phyloP scores from a whole-genome alignment of 2,113 vertebrate species.

The Odobenus rosmarus region DNA sequence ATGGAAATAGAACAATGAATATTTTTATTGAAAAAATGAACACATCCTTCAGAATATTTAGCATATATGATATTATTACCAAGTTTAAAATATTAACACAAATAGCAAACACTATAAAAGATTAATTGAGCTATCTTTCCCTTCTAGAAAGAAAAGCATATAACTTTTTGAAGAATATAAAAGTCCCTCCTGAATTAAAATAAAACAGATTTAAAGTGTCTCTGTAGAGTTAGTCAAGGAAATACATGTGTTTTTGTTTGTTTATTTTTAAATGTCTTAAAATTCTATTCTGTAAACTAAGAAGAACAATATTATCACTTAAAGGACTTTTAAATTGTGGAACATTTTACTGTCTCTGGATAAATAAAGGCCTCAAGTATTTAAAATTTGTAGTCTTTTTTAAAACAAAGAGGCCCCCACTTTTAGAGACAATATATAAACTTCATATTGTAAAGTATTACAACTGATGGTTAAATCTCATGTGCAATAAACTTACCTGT shows the following conservation, averaged over 20 bases:
- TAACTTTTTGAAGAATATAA: conserved; percentile 2
- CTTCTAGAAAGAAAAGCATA: background rate
- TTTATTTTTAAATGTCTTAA: conserved; percentile 40
- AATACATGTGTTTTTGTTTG: background rate
- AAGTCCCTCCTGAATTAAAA: conserved; percentile 6
- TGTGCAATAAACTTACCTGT: conserved; percentile 11
- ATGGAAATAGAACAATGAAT: background rate
- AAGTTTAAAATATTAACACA: background rate
- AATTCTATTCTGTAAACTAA: background rate
- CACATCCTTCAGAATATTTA: background rate
- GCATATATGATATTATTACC: background rate
- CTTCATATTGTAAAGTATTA: conserved; percentile 21
- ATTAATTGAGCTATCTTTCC: background rate
- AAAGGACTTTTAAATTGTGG: background rate
- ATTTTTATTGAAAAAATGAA: conserved; percentile 1
- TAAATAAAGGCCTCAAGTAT: conserved; percentile 31
- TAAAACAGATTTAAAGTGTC: background rate
- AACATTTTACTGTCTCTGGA: conserved; percentile 1
- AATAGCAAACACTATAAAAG: background rate
- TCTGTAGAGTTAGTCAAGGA: background rate
- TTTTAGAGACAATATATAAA: background rate
- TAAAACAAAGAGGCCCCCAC: conserved; percentile 10
- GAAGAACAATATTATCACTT: background rate
- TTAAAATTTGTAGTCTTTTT: conserved; percentile 51
- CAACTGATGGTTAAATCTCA: conserved; percentile 27